A percentile compares a stretch with the other conserved stretches of the same genome.
Evolutionary conservation across 2,797 vertebrate species (phyloP).

Genomic region (Macroramphosus scolopax): DNA sequence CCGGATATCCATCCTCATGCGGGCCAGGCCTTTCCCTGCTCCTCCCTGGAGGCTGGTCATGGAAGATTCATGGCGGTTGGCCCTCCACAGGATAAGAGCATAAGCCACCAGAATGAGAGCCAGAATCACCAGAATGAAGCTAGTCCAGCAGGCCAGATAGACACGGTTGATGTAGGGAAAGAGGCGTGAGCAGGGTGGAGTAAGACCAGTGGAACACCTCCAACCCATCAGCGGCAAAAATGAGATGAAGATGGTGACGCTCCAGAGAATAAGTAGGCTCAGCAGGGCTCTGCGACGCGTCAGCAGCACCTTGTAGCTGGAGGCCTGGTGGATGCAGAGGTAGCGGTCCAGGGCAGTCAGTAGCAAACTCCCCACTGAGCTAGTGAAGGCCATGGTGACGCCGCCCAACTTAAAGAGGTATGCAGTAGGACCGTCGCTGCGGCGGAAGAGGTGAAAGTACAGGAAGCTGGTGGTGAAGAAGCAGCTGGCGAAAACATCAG

Average conservation of each 20-base stretch:
- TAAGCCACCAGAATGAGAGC: constrained; percentile 84
- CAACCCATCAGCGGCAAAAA: constrained; percentile 90
- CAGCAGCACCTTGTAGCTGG: constrained; percentile 83
- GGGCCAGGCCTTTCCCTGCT: constrained; percentile 57
- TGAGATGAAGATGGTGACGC: constrained; percentile 73
- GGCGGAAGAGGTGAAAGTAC: constrained; percentile 84
- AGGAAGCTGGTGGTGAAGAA: constrained; percentile 88
- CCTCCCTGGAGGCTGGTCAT: constrained; percentile 71
- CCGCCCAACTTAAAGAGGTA: constrained; percentile 92
- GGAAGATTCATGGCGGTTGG: constrained; percentile 81
- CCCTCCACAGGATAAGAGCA: constrained; percentile 84
- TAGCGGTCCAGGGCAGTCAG: constrained; percentile 91
- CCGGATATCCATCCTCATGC: constrained; percentile 87
- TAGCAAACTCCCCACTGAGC: constrained; percentile 90
- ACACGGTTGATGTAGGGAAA: constrained; percentile 83
- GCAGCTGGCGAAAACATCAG: constrained; percentile 87
- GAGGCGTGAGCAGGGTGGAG: constrained; percentile 79
- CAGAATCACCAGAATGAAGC: constrained; percentile 77
- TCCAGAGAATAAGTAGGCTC: constrained; percentile 82
- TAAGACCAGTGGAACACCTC: constrained; percentile 79
- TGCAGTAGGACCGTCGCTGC: constrained; percentile 40
- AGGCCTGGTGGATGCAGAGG: constrained; percentile 85
- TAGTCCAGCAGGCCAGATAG: constrained; percentile 84
- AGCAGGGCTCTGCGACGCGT: constrained; percentile 79
- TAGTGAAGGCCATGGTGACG: constrained; percentile 86